A percentile compares a stretch with the other conserved stretches of the same genome.
Evolutionary conservation across 2,888 invertebrate species (phyloP).

Genomic region (Tryphoninae sp.): DNA sequence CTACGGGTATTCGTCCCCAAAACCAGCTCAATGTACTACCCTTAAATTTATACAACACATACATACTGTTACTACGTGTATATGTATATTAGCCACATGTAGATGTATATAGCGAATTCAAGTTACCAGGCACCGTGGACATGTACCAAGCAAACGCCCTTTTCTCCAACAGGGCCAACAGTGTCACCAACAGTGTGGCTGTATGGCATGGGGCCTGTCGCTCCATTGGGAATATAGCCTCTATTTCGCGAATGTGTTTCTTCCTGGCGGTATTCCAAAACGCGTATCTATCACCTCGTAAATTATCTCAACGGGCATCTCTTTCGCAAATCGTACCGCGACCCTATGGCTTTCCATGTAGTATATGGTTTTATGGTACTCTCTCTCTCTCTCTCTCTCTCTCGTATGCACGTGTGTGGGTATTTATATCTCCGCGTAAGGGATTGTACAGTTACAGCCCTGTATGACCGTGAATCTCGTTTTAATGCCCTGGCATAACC

Average conservation of each 20-base stretch:
- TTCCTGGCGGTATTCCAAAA: conserved; percentile 73
- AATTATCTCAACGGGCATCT: conserved; percentile 70
- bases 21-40: conserved; percentile 58
- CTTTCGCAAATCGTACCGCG: conserved; percentile 40
- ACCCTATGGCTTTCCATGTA: conserved; percentile 21
- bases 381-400: too few species aligned
- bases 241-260: conserved; percentile 47
- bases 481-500: too few species aligned
- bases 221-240: conserved; percentile 42
- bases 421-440: too few species aligned
- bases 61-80: not conserved
- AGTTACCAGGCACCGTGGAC: not conserved
- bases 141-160: conserved; percentile 9
- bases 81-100: not conserved
- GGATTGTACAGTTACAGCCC: too few species aligned
- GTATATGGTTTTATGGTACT: not conserved
- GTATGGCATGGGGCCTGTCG: conserved; percentile 14
- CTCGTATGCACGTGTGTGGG: too few species aligned
- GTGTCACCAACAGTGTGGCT: conserved; percentile 37
- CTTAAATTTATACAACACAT: conserved; percentile 35
- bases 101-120: not conserved
- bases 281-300: conserved; percentile 76
- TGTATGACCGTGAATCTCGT: too few species aligned
- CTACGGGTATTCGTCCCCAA: conserved; percentile 46
- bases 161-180: conserved; percentile 23